Base-by-base conservation (phyloP, 1,140 invertebrate genomes). In the Ceratosolen fusciceps region DNA sequence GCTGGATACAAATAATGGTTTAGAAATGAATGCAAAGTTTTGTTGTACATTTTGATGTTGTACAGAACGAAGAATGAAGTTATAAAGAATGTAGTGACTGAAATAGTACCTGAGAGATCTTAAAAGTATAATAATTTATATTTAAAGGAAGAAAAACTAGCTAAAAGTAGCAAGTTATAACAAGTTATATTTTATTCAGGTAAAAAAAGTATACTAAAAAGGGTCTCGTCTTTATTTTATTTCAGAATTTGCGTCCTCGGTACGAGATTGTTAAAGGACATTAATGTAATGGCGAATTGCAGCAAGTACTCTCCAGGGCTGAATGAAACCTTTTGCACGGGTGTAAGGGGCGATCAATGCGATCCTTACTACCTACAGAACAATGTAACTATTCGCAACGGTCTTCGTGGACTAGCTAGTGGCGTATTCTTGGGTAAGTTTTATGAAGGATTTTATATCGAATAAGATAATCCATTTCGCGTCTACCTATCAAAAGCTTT, bases 231-330 rank as follows among this genome's bases (percentile, higher is more conserved):
- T n/a, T n/a, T n/a, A n/a, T n/a, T 37, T 92, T 93, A 5, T 29
- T 47, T 47, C 90, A 99, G 97, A 86, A 95, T 99, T 92, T 99
- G 98, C 90, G 92, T 97, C 29, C 93, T 99, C 16, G 98, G 98
- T 14, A 96, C 94, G 82, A 93, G 98, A 34, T 90, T 99, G 65
- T 88, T 97, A 5, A 96, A 96, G 88, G 93, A 96, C 82, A 92
- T 96, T 68, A 87, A 93, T 29, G 84, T 90, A 37, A 1, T 79
- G 29, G 90, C 88, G 1, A 93, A 96, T 74, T 99, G 98, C 87
- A 94, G 93, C 74, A 98, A 98, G 89, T 83, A 90, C 21, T 92
- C 88, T 74, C 92, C 93, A 34, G 85, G 91, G 81, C 89, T 98
- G 80, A 91, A 93, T 83, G 90, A 93, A 78, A 80, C 93, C 31